Percentiles rank a stretch among this genome's conserved stretches.
Evolutionary conservation across 2,113 vertebrate species (phyloP).

Genomic region (Cyprinus carpio): DNA sequence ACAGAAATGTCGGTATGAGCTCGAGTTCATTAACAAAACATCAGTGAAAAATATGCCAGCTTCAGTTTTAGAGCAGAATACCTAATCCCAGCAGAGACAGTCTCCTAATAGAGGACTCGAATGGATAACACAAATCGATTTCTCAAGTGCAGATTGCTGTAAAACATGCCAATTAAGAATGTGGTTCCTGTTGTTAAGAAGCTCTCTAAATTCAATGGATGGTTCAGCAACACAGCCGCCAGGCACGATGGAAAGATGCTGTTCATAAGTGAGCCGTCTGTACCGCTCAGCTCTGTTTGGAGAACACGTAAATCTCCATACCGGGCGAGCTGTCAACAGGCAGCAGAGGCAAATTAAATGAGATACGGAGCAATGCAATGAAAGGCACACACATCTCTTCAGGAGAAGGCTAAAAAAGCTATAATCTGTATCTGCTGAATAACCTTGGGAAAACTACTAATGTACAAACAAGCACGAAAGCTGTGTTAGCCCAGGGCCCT

Average conservation of each 20-base stretch:
- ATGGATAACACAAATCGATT: conserved; percentile 20
- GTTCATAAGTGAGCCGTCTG: background rate
- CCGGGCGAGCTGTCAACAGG: background rate
- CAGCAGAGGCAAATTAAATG: conserved; percentile 25
- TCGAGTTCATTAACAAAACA: conserved; percentile 28
- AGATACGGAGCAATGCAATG: conserved; percentile 4
- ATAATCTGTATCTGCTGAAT: background rate
- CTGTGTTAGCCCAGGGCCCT: too few relatives aligned
- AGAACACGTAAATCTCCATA: conserved; percentile 4
- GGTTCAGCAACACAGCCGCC: conserved; percentile 8
- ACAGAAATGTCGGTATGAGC: background rate
- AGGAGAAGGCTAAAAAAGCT: conserved; percentile 8
- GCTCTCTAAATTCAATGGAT: conserved; percentile 13
- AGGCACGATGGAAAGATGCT: background rate
- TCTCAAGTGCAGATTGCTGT: conserved; percentile 23
- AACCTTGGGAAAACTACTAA: background rate
- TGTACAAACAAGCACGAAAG: background rate
- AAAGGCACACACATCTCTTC: background rate
- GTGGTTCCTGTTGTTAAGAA: conserved; percentile 23
- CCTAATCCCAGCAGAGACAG: conserved; percentile 14
- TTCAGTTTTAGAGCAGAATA: background rate
- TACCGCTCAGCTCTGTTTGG: background rate
- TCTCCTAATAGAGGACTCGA: conserved; percentile 9
- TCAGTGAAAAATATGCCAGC: background rate
- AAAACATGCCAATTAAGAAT: conserved; percentile 37